phyloP scores from a whole-genome alignment of 2,888 invertebrate genomes.

The Pristionchus arcanus region DNA sequence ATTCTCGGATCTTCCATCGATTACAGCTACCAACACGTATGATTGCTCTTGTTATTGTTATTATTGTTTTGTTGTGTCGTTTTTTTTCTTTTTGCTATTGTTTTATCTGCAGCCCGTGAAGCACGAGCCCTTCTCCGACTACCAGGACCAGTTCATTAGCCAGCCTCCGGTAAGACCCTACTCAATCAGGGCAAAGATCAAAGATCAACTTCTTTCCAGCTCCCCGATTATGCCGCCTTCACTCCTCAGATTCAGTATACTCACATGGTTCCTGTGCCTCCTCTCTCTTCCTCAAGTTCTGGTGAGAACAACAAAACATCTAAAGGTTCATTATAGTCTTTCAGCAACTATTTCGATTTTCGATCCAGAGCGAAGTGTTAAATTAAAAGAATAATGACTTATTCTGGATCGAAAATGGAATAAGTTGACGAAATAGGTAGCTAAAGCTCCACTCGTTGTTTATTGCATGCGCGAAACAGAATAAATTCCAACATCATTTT shows the following conservation, averaged over 20 bases:
- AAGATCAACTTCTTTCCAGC: conserved; percentile 34
- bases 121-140: conserved; percentile 67
- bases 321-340: background rate
- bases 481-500: background rate
- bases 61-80: background rate
- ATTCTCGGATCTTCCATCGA: conserved; percentile 69
- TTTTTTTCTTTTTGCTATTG: background rate
- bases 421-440: background rate
- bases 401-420: too few species aligned
- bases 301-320: conserved; percentile 14
- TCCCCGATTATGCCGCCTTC: conserved; percentile 64
- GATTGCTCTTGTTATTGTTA: background rate
- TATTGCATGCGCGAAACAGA: background rate
- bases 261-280: conserved; percentile 64
- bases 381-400: too few species aligned
- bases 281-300: conserved; percentile 55
- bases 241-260: conserved; percentile 62
- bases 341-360: background rate
- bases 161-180: conserved; percentile 48
- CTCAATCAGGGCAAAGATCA: background rate
- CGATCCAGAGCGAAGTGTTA: background rate
- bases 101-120: conserved; percentile 60
- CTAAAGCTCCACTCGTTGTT: background rate
- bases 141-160: conserved; percentile 56
- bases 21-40: conserved; percentile 53